Conservation (phyloP, 1,140 invertebrate genomes). For the Goniozus legneri region DNA sequence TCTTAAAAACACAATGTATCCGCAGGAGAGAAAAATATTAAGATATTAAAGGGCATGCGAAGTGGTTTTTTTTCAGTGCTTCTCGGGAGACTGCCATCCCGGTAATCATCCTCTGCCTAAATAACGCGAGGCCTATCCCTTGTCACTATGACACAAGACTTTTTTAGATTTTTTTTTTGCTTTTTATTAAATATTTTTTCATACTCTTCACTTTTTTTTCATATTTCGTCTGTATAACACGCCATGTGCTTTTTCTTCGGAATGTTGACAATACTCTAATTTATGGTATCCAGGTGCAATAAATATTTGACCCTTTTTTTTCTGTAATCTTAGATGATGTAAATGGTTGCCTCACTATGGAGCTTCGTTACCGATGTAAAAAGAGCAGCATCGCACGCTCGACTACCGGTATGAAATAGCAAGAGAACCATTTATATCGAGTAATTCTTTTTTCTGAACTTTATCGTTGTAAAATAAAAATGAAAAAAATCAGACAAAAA, state of each 20-base stretch:
- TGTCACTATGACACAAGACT: conserved; percentile 12
- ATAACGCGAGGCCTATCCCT: conserved; percentile 22
- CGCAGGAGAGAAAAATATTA: conserved; percentile 20
- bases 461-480: conserved; percentile 11
- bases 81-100: conserved; percentile 11
- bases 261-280: conserved; percentile 26
- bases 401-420: not conserved
- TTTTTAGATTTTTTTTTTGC: conserved; percentile 2
- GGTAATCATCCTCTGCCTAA: conserved; percentile 11
- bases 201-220: conserved; percentile 9
- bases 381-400: not conserved
- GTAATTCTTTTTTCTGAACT: not conserved
- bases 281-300: conserved; percentile 30
- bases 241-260: conserved; percentile 25
- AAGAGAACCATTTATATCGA: conserved; percentile 12
- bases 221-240: conserved; percentile 15
- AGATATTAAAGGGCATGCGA: conserved; percentile 20
- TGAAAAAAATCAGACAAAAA: conserved; percentile 27
- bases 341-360: conserved; percentile 16
- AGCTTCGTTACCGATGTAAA: not conserved
- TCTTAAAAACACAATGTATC: conserved; percentile 28
- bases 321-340: conserved; percentile 6
- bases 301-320: conserved; percentile 31
- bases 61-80: conserved; percentile 8
- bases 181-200: not conserved